phyloP scores from a whole-genome alignment of 2,113 vertebrate species.

The Zosterops pallidus region DNA sequence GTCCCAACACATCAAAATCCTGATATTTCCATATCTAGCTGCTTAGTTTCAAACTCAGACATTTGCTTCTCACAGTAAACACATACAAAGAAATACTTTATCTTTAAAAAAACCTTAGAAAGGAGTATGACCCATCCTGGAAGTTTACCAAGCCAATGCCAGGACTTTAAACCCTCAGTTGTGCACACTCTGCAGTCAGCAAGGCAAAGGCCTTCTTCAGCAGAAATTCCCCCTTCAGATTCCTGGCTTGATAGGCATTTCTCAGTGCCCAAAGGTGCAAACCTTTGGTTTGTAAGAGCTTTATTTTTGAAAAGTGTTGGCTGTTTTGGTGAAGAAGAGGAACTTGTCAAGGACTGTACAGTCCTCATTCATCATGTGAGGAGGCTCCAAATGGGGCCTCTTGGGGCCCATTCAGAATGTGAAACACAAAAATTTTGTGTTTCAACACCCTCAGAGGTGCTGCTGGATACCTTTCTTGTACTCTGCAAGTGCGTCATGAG shows the following conservation, averaged over 20 bases:
- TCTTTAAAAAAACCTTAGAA: not conserved
- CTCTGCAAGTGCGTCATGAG: not conserved
- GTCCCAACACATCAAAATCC: not conserved
- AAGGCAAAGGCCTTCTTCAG: not conserved
- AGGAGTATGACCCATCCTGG: not conserved
- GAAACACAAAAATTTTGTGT: not conserved
- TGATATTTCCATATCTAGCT: not conserved
- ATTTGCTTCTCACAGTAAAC: not conserved
- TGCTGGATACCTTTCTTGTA: not conserved
- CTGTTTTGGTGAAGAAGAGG: not conserved
- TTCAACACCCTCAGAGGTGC: not conserved
- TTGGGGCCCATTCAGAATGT: accelerated
- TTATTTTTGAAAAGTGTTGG: not conserved
- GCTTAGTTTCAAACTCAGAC: not conserved
- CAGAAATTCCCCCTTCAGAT: not conserved
- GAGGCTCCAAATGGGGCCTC: accelerated
- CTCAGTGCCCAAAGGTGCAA: not conserved
- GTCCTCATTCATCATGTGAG: accelerated
- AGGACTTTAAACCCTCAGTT: not conserved
- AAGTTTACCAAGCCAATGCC: not conserved
- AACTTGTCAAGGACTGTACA: not conserved
- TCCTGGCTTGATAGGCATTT: not conserved
- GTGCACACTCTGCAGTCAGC: not conserved
- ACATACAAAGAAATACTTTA: not conserved
- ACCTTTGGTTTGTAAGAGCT: not conserved